Base-by-base conservation (phyloP, 1,140 invertebrate species). In the Schlechtendalia chinensis region DNA sequence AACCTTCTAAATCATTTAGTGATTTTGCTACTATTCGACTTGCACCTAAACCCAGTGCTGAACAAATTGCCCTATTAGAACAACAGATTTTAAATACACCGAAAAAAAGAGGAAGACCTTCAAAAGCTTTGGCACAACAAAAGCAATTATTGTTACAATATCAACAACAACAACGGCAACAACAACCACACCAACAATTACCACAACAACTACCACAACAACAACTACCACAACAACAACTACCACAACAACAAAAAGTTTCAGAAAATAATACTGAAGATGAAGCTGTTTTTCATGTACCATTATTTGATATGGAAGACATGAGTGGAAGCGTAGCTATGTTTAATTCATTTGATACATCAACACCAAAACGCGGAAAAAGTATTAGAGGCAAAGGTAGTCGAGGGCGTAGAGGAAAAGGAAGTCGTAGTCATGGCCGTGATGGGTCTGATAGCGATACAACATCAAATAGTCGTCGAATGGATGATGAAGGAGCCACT, bases 71-170 rank as follows among this genome's bases (percentile, higher is more conserved):
- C 12, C 17, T 82, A 12, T 75, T 71, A 81, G 79, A 81, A 54
- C 67, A 82, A 59, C 58, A 72, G 11, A 61, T 32, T 65, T 61
- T 80, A 61, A 56, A 69, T 32, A 54, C 67, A 0, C 77, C 67
- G 4, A 80, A 71, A 50, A 82, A 82, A 75, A 80, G 82, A 63
- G 82, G 82, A 50, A 81, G 82, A 67, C 82, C 82, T 24, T 29
- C 79, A 53, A 82, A 82, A 65, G 61, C 63, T 19, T 54, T 79
- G 8, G 56, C 61, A 27, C 81, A 80, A 24, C 81, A 82, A 69
- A 75, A 82, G 16, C 81, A 82, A 39, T 54, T 79, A 54, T 45
- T 82, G 16, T 77, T 77, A 59, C 74, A 82, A 39, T 79, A 82
- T 69, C 67, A 80, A 53, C 67, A 72, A 53, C 50, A 27, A 45